Evolutionary conservation across 92 coral and sea anemone genomes (phyloP).

Genomic region (Nematostella vectensis): DNA sequence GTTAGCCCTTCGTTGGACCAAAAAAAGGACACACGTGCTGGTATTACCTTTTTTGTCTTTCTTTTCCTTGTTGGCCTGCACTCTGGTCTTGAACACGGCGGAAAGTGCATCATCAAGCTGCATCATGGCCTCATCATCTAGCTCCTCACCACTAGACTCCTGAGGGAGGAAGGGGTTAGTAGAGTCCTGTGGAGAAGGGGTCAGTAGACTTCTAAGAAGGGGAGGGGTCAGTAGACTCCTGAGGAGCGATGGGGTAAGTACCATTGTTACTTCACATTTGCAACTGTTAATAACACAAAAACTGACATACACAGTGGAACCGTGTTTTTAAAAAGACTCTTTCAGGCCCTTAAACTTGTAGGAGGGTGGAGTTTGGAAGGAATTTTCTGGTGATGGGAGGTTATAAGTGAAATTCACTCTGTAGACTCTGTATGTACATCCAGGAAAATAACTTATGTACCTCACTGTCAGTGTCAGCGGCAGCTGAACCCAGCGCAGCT

Average conservation of each 20-base stretch:
- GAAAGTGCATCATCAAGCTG: conserved; percentile 78
- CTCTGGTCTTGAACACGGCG: conserved; percentile 64
- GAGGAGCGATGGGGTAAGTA: neutral
- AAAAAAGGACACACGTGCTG: no score
- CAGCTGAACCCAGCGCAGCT: conserved; percentile 81
- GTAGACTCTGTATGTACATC: no score
- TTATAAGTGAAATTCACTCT: no score
- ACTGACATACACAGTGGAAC: no score
- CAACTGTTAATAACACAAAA: no score
- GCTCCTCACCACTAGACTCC: conserved; percentile 62
- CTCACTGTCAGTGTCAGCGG: conserved; percentile 49
- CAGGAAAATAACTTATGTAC: no score
- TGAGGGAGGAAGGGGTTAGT: neutral
- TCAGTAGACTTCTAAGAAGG: neutral
- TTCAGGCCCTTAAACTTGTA: no score
- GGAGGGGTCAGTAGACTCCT: neutral
- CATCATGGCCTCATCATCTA: conserved; percentile 96
- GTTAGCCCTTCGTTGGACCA: no score
- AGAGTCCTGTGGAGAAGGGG: neutral
- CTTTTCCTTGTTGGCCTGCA: conserved; percentile 55
- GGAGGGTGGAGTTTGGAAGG: no score
- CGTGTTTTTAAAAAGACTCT: no score
- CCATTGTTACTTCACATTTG: no score
- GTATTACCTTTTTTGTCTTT: conserved; percentile 48
- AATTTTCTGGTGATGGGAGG: no score